These are phyloP conservation scores for Plagiodera versicolora DNA, from an alignment of 2,888 invertebrate species.

Conservation along the genomic window DNA sequence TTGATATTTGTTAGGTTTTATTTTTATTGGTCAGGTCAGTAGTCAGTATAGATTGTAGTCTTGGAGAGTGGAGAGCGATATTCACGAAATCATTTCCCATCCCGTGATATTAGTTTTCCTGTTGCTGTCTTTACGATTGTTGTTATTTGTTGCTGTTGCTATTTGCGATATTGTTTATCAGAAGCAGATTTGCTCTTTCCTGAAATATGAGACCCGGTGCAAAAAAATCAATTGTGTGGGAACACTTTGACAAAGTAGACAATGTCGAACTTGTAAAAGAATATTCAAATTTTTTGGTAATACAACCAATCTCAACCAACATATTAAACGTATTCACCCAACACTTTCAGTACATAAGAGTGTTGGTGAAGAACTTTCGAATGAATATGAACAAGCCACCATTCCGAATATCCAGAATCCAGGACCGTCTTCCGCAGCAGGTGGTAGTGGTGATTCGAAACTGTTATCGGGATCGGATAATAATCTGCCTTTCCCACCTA, in stretches of 20 bases:
- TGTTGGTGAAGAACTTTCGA: too few species aligned
- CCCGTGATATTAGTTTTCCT: too few species aligned
- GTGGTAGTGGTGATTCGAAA: neutral
- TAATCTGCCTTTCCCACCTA: neutral
- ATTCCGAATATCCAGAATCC: too few species aligned
- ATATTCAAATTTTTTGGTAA: constrained; percentile 19
- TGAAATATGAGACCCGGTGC: constrained; percentile 5
- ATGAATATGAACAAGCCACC: too few species aligned
- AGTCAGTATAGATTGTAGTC: too few species aligned
- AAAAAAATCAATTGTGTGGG: neutral
- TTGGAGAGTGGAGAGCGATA: too few species aligned
- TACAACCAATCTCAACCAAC: constrained; percentile 27
- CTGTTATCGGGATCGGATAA: neutral
- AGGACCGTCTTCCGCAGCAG: neutral
- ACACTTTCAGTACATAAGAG: neutral
- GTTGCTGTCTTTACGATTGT: too few species aligned
- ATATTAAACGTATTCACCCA: constrained; percentile 21
- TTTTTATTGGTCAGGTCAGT: too few species aligned
- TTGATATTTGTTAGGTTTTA: too few species aligned
- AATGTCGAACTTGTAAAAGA: constrained; percentile 18
- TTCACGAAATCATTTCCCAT: too few species aligned
- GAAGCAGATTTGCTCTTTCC: neutral
- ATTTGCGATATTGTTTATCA: too few species aligned
- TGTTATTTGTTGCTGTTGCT: too few species aligned
- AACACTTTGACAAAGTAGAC: neutral